These are phyloP conservation scores for Platycercus adscitus DNA, from an alignment of 2,113 vertebrate species.

Conservation along the genomic window DNA sequence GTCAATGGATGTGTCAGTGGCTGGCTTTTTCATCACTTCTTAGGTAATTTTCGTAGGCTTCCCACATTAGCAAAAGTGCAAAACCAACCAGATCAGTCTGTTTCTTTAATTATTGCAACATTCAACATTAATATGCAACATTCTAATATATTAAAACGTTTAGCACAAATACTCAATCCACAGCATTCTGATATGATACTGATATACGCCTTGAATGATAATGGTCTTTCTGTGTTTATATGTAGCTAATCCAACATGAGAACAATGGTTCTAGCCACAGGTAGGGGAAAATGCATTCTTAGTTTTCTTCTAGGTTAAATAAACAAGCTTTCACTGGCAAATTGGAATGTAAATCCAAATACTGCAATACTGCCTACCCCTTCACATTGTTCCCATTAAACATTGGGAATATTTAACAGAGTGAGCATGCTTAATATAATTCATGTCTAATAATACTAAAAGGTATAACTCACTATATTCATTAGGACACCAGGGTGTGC, in stretches of 20 bases:
- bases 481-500: background rate
- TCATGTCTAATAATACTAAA: background rate
- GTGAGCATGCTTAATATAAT: background rate
- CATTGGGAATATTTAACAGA: background rate
- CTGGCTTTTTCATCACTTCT: background rate
- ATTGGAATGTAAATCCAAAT: background rate
- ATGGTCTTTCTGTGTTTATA: background rate
- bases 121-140: background rate
- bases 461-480: background rate
- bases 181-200: background rate
- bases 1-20: background rate
- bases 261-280: background rate
- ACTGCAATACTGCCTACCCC: background rate
- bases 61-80: background rate
- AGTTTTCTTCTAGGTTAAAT: background rate
- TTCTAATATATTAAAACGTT: background rate
- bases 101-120: background rate
- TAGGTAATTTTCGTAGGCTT: accelerated
- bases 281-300: background rate
- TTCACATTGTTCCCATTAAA: background rate
- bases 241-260: background rate
- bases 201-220: background rate
- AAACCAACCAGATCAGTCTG: background rate
- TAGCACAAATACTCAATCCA: background rate
- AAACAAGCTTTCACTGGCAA: background rate